phyloP scores from a whole-genome alignment of 2,113 vertebrate species.

The Telmatochromis sp. region DNA sequence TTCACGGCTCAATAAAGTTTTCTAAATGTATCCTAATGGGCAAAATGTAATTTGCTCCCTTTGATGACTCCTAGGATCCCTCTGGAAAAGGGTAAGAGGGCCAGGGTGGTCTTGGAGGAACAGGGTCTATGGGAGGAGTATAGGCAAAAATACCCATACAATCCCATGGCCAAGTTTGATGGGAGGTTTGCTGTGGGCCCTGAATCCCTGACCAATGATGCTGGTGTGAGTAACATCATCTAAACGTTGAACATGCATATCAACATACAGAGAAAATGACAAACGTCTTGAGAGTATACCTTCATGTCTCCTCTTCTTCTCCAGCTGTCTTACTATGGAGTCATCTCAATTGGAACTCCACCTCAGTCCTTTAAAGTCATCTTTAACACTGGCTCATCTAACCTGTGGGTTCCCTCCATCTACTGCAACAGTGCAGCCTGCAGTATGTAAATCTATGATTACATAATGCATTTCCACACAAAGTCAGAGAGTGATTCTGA shows the following conservation, averaged over 20 bases:
- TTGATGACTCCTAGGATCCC: slow-evolving; percentile 23
- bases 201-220: slow-evolving; percentile 48
- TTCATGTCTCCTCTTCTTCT: not conserved
- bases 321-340: slow-evolving; percentile 50
- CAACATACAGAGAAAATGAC: too few relatives aligned
- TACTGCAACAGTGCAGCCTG: slow-evolving; percentile 51
- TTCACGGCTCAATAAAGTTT: not conserved
- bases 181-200: not conserved
- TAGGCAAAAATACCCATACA: slow-evolving; percentile 22
- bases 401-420: slow-evolving; percentile 56
- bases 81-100: slow-evolving; percentile 48
- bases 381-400: slow-evolving; percentile 53
- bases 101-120: slow-evolving; percentile 45
- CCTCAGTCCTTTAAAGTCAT: slow-evolving; percentile 56
- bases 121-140: slow-evolving; percentile 45
- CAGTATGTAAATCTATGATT: slow-evolving; percentile 19
- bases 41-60: not conserved
- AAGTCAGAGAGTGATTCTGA: not conserved
- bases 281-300: too few relatives aligned
- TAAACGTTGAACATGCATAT: too few relatives aligned
- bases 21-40: not conserved
- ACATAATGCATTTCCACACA: not conserved
- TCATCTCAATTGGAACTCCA: slow-evolving; percentile 56
- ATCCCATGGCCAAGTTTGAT: slow-evolving; percentile 36
- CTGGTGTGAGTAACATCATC: slow-evolving; percentile 16